Conservation (phyloP, 2,888 invertebrate species). For the Phytoseiulus persimilis region DNA sequence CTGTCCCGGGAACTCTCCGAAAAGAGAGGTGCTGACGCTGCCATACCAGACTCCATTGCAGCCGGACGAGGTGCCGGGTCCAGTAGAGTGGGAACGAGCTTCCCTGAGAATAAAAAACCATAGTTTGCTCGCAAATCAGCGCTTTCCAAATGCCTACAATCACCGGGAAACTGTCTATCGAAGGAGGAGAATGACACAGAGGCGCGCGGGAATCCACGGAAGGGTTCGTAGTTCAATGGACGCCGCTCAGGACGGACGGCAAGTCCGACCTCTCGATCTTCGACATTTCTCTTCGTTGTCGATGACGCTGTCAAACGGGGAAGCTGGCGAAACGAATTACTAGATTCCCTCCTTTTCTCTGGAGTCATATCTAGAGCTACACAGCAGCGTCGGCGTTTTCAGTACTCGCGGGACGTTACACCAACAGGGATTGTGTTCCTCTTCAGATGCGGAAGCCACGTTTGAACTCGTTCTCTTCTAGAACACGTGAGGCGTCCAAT, state of each 20-base stretch:
- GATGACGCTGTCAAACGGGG: background rate
- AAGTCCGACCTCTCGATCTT: background rate
- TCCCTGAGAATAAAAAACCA: too few relatives aligned
- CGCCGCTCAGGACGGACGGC: background rate
- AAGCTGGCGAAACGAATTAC: background rate
- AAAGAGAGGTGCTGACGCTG: too few relatives aligned
- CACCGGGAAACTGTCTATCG: background rate
- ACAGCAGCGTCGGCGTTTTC: too few relatives aligned
- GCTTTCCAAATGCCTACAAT: background rate
- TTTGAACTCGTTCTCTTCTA: background rate
- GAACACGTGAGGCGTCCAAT: background rate
- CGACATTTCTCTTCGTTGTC: background rate
- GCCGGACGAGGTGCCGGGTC: too few relatives aligned
- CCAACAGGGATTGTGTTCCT: too few relatives aligned
- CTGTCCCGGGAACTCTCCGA: too few relatives aligned
- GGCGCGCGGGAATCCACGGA: too few relatives aligned
- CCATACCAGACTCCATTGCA: too few relatives aligned
- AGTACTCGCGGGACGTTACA: too few relatives aligned
- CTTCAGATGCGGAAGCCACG: background rate
- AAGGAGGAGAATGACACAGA: background rate
- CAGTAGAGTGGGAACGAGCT: too few relatives aligned
- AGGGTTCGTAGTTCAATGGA: background rate
- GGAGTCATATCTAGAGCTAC: too few relatives aligned
- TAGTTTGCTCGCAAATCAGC: too few relatives aligned
- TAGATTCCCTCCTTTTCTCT: background rate